Percentiles rank a stretch among this genome's conserved stretches.
phyloP scores from a whole-genome alignment of 1,140 invertebrate species.

The Papilio polyxenes region DNA sequence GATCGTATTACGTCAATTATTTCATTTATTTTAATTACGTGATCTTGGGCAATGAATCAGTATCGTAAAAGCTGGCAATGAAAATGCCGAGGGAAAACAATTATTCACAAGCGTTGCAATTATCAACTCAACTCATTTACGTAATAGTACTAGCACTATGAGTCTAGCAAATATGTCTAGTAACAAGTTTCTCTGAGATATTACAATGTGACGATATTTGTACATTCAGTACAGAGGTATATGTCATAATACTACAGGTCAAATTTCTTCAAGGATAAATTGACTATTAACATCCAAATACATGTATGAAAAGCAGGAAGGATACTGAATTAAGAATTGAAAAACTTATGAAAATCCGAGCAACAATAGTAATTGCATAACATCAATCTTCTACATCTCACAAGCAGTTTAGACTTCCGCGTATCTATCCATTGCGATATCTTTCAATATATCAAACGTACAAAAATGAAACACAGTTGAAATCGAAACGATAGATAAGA shows the following conservation, averaged over 20 bases:
- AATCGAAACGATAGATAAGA: neutral
- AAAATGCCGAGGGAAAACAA: conserved; percentile 30
- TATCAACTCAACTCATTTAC: conserved; percentile 5
- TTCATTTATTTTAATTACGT: conserved; percentile 15
- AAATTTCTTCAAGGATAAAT: neutral
- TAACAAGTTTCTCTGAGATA: conserved; percentile 9
- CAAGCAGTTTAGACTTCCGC: too few species aligned
- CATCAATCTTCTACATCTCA: too few species aligned
- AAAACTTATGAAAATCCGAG: neutral
- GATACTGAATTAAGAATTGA: neutral
- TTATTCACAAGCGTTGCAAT: neutral
- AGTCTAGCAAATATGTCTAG: conserved; percentile 24
- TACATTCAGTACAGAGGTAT: neutral
- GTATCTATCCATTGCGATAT: too few species aligned
- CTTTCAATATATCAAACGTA: too few species aligned
- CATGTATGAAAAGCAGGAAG: neutral
- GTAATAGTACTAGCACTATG: neutral
- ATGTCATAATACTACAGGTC: neutral
- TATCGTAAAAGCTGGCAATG: conserved; percentile 34
- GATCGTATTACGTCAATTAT: conserved; percentile 26
- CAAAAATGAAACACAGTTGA: too few species aligned
- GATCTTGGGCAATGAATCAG: conserved; percentile 7
- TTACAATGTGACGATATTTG: neutral
- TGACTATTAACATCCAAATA: neutral
- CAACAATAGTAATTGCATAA: neutral